Base-by-base conservation (phyloP, 2,113 vertebrate species). In the Nymphicus hollandicus region DNA sequence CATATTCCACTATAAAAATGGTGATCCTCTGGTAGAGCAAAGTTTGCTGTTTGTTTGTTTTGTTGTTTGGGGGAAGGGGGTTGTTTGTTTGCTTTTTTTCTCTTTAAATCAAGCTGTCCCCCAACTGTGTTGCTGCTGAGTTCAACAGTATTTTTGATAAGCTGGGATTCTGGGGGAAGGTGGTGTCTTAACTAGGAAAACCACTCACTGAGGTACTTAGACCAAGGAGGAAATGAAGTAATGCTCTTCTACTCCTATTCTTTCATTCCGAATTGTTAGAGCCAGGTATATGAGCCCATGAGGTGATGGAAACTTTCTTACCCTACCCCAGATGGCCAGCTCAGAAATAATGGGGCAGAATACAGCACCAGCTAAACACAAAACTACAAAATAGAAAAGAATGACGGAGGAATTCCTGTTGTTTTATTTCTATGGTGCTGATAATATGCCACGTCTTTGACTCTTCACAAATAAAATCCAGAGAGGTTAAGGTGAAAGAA, bases 231-330 rank as follows among this genome's bases (percentile, higher is more conserved):
- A 64, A 14, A 58, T 5, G 19, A 52, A 37, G 35, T n/a, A 0
- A 47, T 50, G 71, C 79, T 49, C 11, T 61, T 69, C 63, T 44
- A 11, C 10, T 37, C 9, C 46, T 85, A 4, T 64, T 53, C 17
- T 29, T 15, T 49, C 46, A n/a, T 17, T 81, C 39, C 44, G 31
- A 81, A 47, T 44, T 83, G 23, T 77, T 63, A 52, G 17, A 46
- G 77, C 5, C 19, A 35, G 43, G 17, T 49, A 4, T 19, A 58
- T 0, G 1, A 66, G 41, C 18, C 17, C 15, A 13, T 2, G 17
- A 77, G 15, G 25, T 44, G 22, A 80, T 3, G 7, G 29, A 52
- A 86, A 44, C 19, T 44, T 79, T 33, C 33, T 41, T 55, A 28
- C 41, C 3, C 1, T 52, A 9, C 3, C 44, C 24, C 22, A 39